A percentile compares a stretch with the other conserved stretches of the same genome.
Evolutionary conservation across 2,797 vertebrate genomes (phyloP).

Genomic region (Ceryle rudis): DNA sequence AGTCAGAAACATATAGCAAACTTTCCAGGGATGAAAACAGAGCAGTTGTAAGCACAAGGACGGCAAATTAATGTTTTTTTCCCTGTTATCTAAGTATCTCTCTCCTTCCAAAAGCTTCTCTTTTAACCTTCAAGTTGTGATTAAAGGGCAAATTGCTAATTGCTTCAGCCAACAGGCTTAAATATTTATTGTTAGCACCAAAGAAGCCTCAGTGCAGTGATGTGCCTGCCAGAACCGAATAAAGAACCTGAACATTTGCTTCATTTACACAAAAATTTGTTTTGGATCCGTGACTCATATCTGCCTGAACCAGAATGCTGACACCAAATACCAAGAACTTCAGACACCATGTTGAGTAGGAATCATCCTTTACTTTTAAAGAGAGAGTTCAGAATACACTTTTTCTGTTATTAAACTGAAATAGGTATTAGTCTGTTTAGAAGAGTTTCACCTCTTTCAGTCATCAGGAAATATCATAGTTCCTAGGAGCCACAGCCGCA

Average conservation of each 20-base stretch:
- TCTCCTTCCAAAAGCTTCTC: background rate
- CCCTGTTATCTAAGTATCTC: background rate
- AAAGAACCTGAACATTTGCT: background rate
- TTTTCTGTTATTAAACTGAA: background rate
- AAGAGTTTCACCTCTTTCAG: background rate
- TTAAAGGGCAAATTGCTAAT: background rate
- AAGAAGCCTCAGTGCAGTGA: background rate
- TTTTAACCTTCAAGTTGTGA: background rate
- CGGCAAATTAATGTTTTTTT: background rate
- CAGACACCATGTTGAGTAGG: background rate
- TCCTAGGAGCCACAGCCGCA: background rate
- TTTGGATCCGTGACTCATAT: background rate
- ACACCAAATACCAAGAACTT: background rate
- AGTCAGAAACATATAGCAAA: background rate
- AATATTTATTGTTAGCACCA: background rate
- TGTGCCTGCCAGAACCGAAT: background rate
- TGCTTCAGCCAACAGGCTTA: background rate
- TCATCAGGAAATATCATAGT: background rate
- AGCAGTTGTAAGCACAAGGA: background rate
- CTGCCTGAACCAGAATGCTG: background rate
- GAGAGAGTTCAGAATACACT: background rate
- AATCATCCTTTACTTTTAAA: background rate
- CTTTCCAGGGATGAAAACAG: background rate
- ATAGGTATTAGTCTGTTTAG: background rate
- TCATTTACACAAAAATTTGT: background rate